Base-by-base conservation (phyloP, 2,113 vertebrate genomes). In the Uria aalge region DNA sequence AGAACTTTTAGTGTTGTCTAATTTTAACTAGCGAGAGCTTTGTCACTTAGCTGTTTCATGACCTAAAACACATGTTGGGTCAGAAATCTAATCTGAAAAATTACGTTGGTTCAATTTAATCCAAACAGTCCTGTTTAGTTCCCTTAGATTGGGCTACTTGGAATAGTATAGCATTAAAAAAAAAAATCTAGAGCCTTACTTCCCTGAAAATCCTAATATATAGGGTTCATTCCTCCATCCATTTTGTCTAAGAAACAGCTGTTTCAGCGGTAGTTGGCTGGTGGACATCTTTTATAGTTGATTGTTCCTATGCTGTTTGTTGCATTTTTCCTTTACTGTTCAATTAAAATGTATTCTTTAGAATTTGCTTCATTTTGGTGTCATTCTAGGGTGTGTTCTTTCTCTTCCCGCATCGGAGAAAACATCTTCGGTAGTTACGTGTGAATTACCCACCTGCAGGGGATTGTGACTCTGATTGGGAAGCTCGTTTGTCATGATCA, bases 391-490 rank as follows among this genome's bases (percentile, higher is more conserved):
- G 48, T 8, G 12, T n/a, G 19, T 59, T 88, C 38, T 66, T 81
- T 60, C 24, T 81, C 63, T 78, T 64, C 45, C 18, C 15, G 2
- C 48, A 7, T 16, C 16, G 14, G 13, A 67, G 60, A 59, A 60
- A 41, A 7, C 2, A 2, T 7, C 8, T 29, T 14, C 17, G 52
- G 57, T 41, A 4, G 36, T 12, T 9, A 0, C 0, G 0, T 69
- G 74, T 38, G 34, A 8, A 4, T 55, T 11, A 2, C 60, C 52
- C 50, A 19, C 36, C 30, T 50, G 59, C 66, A 55, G 86, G 8
- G 53, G 83, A 6, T 36, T 0, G 0, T 38, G 22, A 27, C 32
- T 81, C 36, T 56, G 12, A 0, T 1, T 5, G 84, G 83, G 56
- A 29, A 24, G 40, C 60, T 59, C 8, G 0, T 62, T 81, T 52